Conservation (phyloP, 2,113 vertebrate genomes). For the Diphyllodes magnificus region DNA sequence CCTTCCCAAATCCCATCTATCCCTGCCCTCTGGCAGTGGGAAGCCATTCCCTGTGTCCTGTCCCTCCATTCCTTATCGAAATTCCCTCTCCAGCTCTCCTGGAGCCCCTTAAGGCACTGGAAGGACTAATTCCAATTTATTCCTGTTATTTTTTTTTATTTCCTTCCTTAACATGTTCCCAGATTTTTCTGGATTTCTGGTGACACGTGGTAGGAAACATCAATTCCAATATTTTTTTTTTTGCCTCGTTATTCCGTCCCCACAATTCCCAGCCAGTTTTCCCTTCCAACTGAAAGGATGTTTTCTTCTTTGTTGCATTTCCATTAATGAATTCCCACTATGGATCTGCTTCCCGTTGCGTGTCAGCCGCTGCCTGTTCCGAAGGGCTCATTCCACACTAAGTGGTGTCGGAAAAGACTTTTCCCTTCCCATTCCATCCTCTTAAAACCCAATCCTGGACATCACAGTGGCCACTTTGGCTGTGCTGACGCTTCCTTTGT, state of each 20-base stretch:
- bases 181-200: neutral
- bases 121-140: neutral
- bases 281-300: neutral
- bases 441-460: neutral
- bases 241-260: neutral
- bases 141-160: neutral
- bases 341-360: accelerated
- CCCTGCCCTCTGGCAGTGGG: neutral
- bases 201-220: neutral
- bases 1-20: neutral
- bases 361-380: neutral
- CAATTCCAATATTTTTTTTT: neutral
- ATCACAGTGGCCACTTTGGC: neutral
- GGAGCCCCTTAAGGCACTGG: neutral
- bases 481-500: neutral
- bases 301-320: neutral
- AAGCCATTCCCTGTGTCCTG: neutral
- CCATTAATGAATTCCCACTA: neutral
- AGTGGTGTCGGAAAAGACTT: neutral
- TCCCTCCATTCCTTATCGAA: accelerated
- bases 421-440: neutral
- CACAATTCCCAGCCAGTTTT: neutral
- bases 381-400: neutral
- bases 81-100: neutral
- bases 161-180: accelerated